phyloP scores from a whole-genome alignment of 2,113 vertebrate genomes.

The Saguinus imperator region DNA sequence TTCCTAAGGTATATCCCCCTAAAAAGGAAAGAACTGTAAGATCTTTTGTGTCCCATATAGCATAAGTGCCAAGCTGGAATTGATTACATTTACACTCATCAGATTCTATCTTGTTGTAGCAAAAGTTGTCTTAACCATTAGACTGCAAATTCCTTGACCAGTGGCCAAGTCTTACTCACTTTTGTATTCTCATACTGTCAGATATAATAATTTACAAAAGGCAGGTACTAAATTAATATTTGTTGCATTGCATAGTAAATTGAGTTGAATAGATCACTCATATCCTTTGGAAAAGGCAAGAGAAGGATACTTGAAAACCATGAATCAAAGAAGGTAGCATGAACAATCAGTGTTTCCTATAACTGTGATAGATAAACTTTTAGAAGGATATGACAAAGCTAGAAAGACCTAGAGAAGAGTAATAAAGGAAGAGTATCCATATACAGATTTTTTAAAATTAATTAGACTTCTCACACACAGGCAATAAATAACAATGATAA shows the following conservation, averaged over 20 bases:
- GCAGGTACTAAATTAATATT: neutral
- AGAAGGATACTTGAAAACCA: neutral
- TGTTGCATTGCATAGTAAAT: neutral
- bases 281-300: neutral
- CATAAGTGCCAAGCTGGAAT: neutral
- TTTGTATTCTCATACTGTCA: neutral
- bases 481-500: constrained; percentile 10
- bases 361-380: neutral
- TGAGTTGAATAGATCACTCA: neutral
- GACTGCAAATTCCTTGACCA: constrained; percentile 30
- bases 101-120: neutral
- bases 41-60: neutral
- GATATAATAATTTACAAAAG: constrained; percentile 46
- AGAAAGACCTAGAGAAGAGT: neutral
- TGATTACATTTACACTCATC: neutral
- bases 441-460: neutral
- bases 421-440: neutral
- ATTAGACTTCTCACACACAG: neutral
- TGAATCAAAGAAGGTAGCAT: constrained; percentile 6
- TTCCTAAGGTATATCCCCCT: neutral
- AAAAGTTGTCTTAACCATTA: constrained; percentile 1
- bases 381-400: neutral
- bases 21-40: neutral
- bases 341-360: neutral
- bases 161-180: neutral